phyloP scores from a whole-genome alignment of 2,888 invertebrate species.

The Agriopis marginaria region DNA sequence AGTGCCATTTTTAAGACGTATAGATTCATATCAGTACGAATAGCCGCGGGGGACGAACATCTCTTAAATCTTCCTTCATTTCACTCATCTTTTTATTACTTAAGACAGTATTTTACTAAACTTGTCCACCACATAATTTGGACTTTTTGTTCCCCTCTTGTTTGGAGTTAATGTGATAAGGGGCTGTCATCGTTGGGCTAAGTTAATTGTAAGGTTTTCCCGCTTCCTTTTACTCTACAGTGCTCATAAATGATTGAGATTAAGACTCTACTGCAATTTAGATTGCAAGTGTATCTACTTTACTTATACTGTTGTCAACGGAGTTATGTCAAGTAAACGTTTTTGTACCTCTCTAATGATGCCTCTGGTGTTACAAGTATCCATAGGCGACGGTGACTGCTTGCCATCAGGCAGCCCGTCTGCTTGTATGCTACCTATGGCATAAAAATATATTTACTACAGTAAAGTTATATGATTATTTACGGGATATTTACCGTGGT shows the following conservation, averaged over 20 bases:
- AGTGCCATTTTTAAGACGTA: slow-evolving; percentile 73
- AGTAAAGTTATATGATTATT: too few relatives aligned
- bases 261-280: not conserved
- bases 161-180: slow-evolving; percentile 46
- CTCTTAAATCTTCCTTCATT: slow-evolving; percentile 43
- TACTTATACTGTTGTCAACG: too few relatives aligned
- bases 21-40: slow-evolving; percentile 54
- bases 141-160: slow-evolving; percentile 44
- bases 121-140: slow-evolving; percentile 45
- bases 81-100: slow-evolving; percentile 48
- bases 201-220: slow-evolving; percentile 31
- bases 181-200: slow-evolving; percentile 15
- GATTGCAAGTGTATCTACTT: not conserved
- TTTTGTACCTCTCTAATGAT: too few relatives aligned
- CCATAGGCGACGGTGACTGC: too few relatives aligned
- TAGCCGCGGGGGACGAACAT: slow-evolving; percentile 46
- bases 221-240: slow-evolving; percentile 5
- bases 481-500: too few relatives aligned
- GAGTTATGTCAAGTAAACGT: too few relatives aligned
- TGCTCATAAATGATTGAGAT: slow-evolving; percentile 14
- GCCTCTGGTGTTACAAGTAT: too few relatives aligned
- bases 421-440: too few relatives aligned
- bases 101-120: slow-evolving; percentile 49
- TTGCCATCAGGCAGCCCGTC: too few relatives aligned
- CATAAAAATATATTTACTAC: too few relatives aligned